Evolutionary conservation across 23 tunicate species (phyloP).

Genomic region (Aplidium turbinatum): DNA sequence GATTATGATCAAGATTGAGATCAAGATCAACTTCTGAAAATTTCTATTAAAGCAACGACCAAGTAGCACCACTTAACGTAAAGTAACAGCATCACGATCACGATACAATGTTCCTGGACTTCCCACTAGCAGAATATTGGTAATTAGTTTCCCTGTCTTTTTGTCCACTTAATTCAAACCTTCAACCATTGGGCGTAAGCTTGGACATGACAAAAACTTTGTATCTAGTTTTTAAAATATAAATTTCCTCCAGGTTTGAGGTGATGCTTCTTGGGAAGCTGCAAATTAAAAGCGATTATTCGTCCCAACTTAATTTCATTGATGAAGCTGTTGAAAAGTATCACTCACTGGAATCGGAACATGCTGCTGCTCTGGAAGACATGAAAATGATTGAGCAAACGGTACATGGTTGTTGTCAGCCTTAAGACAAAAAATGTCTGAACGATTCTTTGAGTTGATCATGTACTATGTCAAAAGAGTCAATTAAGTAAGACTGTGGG

Average conservation of each 20-base stretch:
- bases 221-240: background rate
- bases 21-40: too few species aligned
- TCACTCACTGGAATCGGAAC: slow-evolving; percentile 56
- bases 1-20: too few species aligned
- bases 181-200: too few species aligned
- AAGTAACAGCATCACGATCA: too few species aligned
- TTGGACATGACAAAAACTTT: background rate
- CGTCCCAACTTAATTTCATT: slow-evolving; percentile 43
- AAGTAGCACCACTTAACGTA: too few species aligned
- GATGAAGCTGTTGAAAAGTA: slow-evolving; percentile 79
- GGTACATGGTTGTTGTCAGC: slow-evolving; percentile 6
- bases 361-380: slow-evolving; percentile 22
- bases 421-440: background rate
- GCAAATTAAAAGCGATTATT: slow-evolving; percentile 57
- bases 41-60: too few species aligned
- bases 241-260: slow-evolving; percentile 56
- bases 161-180: too few species aligned
- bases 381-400: background rate
- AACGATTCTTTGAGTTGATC: background rate
- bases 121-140: too few species aligned
- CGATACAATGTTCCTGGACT: too few species aligned
- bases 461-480: too few species aligned
- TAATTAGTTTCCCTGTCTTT: background rate
- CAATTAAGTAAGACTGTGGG: too few species aligned
- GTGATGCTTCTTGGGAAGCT: slow-evolving; percentile 80